These are phyloP conservation scores for Lasiurus borealis DNA, from an alignment of 2,113 vertebrate genomes.

Conservation along the genomic window DNA sequence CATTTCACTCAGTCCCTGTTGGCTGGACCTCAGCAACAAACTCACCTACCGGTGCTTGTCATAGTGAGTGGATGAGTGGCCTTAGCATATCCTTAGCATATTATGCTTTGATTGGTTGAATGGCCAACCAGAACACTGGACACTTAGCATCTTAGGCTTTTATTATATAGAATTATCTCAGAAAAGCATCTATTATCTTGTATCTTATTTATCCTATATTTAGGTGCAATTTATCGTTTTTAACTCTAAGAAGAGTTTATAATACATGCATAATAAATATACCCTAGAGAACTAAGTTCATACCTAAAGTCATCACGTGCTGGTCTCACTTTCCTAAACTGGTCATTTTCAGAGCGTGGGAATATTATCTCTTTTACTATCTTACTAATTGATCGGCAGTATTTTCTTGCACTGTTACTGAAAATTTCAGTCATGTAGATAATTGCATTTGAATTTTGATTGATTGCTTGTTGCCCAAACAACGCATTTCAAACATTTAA, in stretches of 20 bases:
- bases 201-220: background rate
- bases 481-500: slow-evolving; percentile 7
- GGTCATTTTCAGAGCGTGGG: background rate
- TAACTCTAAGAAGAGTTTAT: background rate
- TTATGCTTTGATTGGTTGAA: too few relatives aligned
- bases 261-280: background rate
- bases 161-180: background rate
- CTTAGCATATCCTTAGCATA: too few relatives aligned
- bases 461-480: background rate
- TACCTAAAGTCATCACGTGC: background rate
- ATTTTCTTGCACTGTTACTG: background rate
- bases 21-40: too few relatives aligned
- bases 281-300: background rate
- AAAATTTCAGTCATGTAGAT: slow-evolving; percentile 23
- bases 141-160: too few relatives aligned
- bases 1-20: too few relatives aligned
- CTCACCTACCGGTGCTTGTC: too few relatives aligned
- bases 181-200: background rate
- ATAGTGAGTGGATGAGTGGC: too few relatives aligned
- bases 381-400: slow-evolving; percentile 14
- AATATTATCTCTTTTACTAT: slow-evolving; percentile 3
- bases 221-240: background rate
- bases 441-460: slow-evolving; percentile 51
- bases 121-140: too few relatives aligned
- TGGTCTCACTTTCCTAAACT: background rate